Base-by-base conservation (phyloP, 2,888 invertebrate species). In the Oscheius sp. region DNA sequence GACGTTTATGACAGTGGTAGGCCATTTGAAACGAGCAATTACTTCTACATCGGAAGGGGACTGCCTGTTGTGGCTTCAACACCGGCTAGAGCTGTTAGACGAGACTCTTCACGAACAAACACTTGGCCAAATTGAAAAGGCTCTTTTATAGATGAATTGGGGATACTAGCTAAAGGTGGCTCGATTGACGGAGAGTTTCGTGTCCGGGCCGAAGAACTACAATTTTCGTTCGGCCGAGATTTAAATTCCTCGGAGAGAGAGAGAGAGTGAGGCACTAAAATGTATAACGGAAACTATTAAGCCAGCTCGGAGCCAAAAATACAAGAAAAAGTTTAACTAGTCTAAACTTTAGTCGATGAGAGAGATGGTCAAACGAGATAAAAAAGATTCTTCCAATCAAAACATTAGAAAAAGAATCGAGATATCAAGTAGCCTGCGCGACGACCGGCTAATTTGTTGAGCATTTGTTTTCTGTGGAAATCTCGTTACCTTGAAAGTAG, bases 51-150 rank as follows among this genome's bases (percentile, higher is more conserved):
- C 55, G 55, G 55, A 55, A 34, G 55, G 33, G 12, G n/a, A 55
- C 55, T 31, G 55, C 55, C 55, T 31, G 55, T 55, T 55, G 55
- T 55, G 29, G 12, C 55, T 33, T 33, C 55, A 33, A 55, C 34
- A 34, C 34, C 31, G 61, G 45, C 42, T 6, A 61, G 25, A 17
- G 23, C 31, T 31, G n/a, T 33, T n/a, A 29, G 55, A 15, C 23
- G n/a, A 53, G 53, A 15, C 53, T 29, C 50, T 50, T 34, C 42
- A 17, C 42, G 12, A 25, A 52, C 52, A 52, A 52, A 52, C 52
- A 52, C 52, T 52, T 52, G 52, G 27, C 52, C 29, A 52, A 52
- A 52, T 52, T 52, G 52, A 52, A 52, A 20, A 50, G 20, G 27
- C 29, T 29, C 52, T 52, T 52, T 42, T 42, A 42, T n/a, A n/a